Evolutionary conservation across 2,888 invertebrate genomes (phyloP).

Genomic region (Cactoblastis cactorum): DNA sequence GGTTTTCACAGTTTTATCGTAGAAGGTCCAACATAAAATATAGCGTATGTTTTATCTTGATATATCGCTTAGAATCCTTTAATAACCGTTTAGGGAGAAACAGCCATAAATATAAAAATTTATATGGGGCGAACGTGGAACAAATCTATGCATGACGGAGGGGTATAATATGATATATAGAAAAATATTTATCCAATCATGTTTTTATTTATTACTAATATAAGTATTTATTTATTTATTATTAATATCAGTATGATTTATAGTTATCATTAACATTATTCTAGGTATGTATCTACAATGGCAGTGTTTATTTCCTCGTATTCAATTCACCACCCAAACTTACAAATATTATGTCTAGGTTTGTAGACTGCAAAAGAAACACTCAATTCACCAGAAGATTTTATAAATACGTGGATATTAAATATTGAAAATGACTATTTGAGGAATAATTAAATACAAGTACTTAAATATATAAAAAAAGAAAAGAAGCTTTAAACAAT

Average conservation of each 20-base stretch:
- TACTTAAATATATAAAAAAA: no score
- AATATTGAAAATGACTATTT: background rate
- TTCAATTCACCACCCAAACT: constrained; percentile 16
- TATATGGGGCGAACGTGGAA: no score
- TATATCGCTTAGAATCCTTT: no score
- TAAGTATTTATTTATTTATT: constrained; percentile 6
- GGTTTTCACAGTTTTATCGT: no score
- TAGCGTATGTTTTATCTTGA: no score
- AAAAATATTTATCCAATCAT: no score
- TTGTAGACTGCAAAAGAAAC: background rate
- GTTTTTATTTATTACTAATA: no score
- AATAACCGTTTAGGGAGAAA: no score
- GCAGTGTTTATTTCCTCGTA: constrained; percentile 53
- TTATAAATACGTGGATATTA: background rate
- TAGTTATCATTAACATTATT: constrained; percentile 3
- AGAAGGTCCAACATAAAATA: no score
- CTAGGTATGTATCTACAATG: constrained; percentile 57
- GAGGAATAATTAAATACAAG: background rate
- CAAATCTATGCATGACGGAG: no score
- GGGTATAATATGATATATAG: no score
- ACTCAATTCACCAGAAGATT: background rate
- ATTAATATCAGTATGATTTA: background rate
- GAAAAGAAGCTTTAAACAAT: background rate
- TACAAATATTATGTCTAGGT: background rate
- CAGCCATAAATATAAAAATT: no score